phyloP scores from a whole-genome alignment of 2,113 vertebrate species.

The Sarotherodon lohbergeri region DNA sequence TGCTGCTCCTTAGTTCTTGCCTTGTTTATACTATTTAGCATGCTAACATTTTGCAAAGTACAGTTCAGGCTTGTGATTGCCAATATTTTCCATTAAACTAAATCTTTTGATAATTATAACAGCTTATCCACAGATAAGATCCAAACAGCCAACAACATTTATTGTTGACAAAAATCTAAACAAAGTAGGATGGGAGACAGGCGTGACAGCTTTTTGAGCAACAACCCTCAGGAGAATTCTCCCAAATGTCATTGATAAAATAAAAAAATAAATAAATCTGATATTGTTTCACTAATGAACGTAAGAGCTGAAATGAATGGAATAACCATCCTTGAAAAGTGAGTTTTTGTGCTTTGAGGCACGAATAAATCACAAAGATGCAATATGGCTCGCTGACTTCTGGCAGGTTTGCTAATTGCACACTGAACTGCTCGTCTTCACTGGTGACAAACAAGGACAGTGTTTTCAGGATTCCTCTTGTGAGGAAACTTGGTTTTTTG shows the following conservation, averaged over 20 bases:
- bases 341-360: background rate
- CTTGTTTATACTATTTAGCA: background rate
- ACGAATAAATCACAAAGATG: background rate
- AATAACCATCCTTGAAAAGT: background rate
- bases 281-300: background rate
- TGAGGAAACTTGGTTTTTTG: background rate
- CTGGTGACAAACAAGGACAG: background rate
- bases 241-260: background rate
- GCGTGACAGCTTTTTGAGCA: background rate
- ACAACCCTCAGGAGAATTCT: background rate
- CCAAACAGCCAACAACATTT: background rate
- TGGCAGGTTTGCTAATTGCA: constrained; percentile 19
- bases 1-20: background rate
- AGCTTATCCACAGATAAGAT: background rate
- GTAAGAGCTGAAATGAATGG: background rate
- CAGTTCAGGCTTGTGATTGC: background rate
- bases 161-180: background rate
- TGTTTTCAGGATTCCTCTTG: background rate
- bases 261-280: background rate
- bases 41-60: background rate
- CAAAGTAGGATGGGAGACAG: background rate
- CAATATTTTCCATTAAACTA: background rate
- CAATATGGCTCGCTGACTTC: background rate
- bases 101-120: background rate
- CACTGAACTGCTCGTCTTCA: background rate